A percentile compares a stretch with the other conserved stretches of the same genome.
phyloP scores from a whole-genome alignment of 2,113 vertebrate species.

The Lutjanus erythropterus region DNA sequence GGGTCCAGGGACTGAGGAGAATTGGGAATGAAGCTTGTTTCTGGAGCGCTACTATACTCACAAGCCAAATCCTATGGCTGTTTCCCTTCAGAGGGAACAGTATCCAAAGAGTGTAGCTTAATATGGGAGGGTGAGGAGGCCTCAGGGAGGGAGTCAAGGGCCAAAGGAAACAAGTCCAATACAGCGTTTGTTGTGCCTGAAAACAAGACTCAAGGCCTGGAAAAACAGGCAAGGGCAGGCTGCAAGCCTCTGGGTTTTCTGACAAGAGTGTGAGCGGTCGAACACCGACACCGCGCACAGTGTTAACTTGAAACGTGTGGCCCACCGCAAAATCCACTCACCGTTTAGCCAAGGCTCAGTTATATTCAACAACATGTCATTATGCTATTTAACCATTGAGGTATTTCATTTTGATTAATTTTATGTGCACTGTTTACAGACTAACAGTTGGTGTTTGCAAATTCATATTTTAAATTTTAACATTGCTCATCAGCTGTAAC shows the following conservation, averaged over 20 bases:
- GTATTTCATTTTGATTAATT: conserved; percentile 37
- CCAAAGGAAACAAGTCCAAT: conserved; percentile 85
- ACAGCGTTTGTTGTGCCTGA: conserved; percentile 85
- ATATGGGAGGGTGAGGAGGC: conserved; percentile 74
- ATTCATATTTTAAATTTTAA: background rate
- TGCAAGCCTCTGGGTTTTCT: conserved; percentile 74
- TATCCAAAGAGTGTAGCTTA: conserved; percentile 77
- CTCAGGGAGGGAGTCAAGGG: conserved; percentile 66
- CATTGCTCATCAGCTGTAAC: background rate
- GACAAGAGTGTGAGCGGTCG: conserved; percentile 71
- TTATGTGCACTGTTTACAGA: background rate
- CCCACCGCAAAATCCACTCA: conserved; percentile 69
- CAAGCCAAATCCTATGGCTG: conserved; percentile 62
- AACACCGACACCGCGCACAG: conserved; percentile 51
- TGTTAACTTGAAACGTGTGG: conserved; percentile 72
- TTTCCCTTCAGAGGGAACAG: conserved; percentile 72
- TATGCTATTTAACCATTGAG: conserved; percentile 49
- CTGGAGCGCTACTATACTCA: conserved; percentile 42
- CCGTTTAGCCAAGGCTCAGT: conserved; percentile 48
- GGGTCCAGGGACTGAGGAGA: conserved; percentile 56
- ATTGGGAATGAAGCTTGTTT: conserved; percentile 66
- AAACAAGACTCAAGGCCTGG: conserved; percentile 83
- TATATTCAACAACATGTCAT: conserved; percentile 50
- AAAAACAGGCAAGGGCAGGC: conserved; percentile 80
- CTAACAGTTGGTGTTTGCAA: background rate